phyloP scores from a whole-genome alignment of 2,888 invertebrate genomes.

The Cephus rjabovi region DNA sequence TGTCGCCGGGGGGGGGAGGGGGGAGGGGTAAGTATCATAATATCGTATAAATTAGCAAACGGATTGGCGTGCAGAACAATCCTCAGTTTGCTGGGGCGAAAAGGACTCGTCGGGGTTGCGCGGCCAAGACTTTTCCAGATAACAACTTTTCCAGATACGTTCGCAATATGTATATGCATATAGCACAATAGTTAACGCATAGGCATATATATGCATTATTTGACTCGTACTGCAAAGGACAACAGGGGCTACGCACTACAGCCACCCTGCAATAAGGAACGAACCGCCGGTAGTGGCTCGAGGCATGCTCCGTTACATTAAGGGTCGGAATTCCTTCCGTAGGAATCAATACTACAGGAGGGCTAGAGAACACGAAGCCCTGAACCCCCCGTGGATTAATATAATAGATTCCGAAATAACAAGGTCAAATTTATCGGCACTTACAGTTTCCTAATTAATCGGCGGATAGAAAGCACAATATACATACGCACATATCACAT shows the following conservation, averaged over 20 bases:
- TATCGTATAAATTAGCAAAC: background rate
- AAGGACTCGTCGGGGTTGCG: background rate
- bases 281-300: background rate
- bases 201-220: slow-evolving; percentile 14
- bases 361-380: background rate
- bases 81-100: background rate
- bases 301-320: background rate
- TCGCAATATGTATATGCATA: background rate
- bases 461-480: background rate
- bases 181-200: background rate
- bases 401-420: background rate
- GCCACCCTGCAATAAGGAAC: background rate
- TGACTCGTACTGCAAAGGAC: background rate
- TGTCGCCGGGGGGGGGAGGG: background rate
- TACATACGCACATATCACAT: background rate
- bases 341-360: background rate
- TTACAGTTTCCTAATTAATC: background rate
- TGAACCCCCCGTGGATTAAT: background rate
- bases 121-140: background rate
- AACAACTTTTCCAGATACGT: background rate
- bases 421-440: background rate
- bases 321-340: background rate
- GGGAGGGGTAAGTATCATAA: background rate
- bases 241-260: background rate
- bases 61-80: background rate